Percentiles rank a stretch among this genome's conserved stretches.
Evolutionary conservation across 2,113 vertebrate genomes (phyloP).

Genomic region (Laticauda laticaudata): DNA sequence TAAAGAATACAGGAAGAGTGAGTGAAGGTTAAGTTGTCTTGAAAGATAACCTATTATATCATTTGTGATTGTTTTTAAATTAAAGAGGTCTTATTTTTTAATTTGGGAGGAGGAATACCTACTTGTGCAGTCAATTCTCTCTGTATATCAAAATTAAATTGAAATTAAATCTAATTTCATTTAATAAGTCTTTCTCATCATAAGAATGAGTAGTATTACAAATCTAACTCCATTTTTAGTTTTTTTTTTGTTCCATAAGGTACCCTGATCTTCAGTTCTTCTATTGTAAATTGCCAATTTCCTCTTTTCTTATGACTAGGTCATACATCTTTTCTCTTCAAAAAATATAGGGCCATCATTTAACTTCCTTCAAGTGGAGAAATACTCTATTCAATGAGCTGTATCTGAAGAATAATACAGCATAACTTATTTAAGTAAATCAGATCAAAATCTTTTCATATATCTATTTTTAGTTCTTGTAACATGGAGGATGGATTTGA

Average conservation of each 20-base stretch:
- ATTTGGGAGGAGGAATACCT: neutral
- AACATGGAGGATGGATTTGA: neutral
- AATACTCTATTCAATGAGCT: slow-evolving; percentile 18
- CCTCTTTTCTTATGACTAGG: rapidly evolving
- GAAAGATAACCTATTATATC: neutral
- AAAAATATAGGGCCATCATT: slow-evolving; percentile 58
- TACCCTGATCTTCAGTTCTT: neutral
- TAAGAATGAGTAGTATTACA: neutral
- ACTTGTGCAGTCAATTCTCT: neutral
- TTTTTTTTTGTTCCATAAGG: slow-evolving; percentile 12
- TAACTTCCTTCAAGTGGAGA: slow-evolving; percentile 43
- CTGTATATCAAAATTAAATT: neutral
- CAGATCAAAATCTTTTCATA: neutral
- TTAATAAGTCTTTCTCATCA: neutral
- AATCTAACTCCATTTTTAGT: neutral
- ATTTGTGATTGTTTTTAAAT: neutral
- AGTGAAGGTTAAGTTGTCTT: neutral
- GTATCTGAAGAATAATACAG: neutral
- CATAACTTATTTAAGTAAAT: neutral
- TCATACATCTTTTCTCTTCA: slow-evolving; percentile 20
- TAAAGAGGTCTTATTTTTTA: neutral
- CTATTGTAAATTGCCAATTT: neutral
- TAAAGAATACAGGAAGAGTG: neutral
- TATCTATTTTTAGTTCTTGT: neutral
- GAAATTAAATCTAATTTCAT: neutral